Conservation (phyloP, 1,140 invertebrate species). For the Neodiprion lecontei region DNA sequence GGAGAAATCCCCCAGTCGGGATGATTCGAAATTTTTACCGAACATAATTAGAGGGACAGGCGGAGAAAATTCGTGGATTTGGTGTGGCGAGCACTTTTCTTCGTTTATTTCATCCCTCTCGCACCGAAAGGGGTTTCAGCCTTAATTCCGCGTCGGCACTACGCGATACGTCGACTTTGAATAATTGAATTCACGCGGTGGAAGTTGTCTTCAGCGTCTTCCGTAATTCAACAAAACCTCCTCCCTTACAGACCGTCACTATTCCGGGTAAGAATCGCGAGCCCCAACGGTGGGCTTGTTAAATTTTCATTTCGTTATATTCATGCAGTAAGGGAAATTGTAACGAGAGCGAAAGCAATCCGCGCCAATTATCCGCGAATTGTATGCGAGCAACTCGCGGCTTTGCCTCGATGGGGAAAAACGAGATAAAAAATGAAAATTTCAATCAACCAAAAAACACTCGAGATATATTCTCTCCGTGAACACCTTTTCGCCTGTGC, state of each 20-base stretch:
- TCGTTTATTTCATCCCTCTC: background rate
- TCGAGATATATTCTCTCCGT: too few relatives aligned
- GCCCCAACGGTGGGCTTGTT: background rate
- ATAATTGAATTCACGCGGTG: background rate
- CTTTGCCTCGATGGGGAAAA: background rate
- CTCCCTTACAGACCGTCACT: background rate
- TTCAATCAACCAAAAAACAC: background rate
- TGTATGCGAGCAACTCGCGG: background rate
- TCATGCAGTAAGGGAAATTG: background rate
- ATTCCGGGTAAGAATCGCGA: background rate
- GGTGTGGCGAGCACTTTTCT: background rate
- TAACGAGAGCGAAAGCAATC: background rate
- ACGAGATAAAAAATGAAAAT: background rate
- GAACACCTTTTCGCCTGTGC: too few relatives aligned
- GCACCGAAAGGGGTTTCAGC: background rate
- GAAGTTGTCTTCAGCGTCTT: background rate
- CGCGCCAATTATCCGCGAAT: constrained; percentile 2
- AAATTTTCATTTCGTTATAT: background rate
- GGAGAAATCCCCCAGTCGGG: too few relatives aligned
- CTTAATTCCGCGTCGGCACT: background rate
- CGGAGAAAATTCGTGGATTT: background rate
- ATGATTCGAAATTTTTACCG: too few relatives aligned
- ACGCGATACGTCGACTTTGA: background rate
- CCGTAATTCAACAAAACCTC: background rate
- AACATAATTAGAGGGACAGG: background rate